Percentiles rank a stretch among this genome's conserved stretches.
Evolutionary conservation across 2,797 vertebrate genomes (phyloP).

Genomic region (Hybognathus amarus): DNA sequence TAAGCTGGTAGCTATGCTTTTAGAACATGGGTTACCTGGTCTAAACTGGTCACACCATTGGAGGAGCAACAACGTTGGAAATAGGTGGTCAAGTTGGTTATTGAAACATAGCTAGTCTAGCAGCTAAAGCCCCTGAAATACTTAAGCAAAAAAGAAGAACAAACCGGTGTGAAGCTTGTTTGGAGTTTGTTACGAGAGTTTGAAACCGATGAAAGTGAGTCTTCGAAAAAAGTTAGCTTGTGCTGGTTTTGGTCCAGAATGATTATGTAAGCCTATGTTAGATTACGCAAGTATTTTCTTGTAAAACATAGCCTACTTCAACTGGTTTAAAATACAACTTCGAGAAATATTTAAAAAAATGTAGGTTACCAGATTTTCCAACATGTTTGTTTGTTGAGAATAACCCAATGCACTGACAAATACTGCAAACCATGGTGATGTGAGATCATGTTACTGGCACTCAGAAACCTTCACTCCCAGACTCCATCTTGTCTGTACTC

Average conservation of each 20-base stretch:
- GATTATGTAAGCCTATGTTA: too few relatives aligned
- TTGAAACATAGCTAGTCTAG: not conserved
- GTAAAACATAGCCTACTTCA: not conserved
- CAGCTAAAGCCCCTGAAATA: not conserved
- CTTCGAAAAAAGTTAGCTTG: too few relatives aligned
- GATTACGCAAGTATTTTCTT: too few relatives aligned
- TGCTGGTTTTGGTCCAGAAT: too few relatives aligned
- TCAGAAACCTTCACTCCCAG: not conserved
- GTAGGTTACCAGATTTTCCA: too few relatives aligned
- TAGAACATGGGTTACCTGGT: not conserved
- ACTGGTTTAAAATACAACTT: too few relatives aligned
- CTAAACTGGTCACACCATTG: not conserved
- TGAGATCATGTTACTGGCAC: constrained; percentile 1
- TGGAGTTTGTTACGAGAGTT: too few relatives aligned
- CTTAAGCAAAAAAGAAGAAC: not conserved
- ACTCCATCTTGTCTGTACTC: constrained; percentile 43
- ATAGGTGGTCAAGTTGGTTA: not conserved
- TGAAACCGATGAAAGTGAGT: too few relatives aligned
- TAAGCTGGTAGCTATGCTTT: not conserved
- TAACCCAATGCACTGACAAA: not conserved
- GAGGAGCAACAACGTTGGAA: not conserved
- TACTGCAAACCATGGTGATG: not conserved
- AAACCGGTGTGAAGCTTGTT: not conserved
- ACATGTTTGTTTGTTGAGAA: not conserved
- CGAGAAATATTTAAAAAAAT: too few relatives aligned